Conservation (phyloP, 2,113 vertebrate genomes). For the Columba janthina region DNA sequence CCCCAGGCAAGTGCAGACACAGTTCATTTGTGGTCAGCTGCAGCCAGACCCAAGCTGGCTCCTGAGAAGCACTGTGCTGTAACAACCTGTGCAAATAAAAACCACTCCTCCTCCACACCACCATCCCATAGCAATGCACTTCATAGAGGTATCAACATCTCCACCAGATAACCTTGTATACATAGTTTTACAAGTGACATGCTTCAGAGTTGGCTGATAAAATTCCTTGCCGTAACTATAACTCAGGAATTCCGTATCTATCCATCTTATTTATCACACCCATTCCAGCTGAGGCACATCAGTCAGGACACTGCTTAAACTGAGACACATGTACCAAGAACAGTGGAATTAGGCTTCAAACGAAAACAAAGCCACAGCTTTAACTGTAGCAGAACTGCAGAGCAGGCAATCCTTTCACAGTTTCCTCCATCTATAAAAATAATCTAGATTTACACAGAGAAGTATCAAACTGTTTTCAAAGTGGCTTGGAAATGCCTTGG, state of each 20-base stretch:
- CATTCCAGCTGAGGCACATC: not conserved
- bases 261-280: not conserved
- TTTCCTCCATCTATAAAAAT: not conserved
- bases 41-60: accelerated
- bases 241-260: not conserved
- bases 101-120: not conserved
- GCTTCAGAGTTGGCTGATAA: not conserved
- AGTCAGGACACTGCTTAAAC: not conserved
- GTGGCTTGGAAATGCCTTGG: not conserved
- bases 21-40: too few species aligned
- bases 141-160: not conserved
- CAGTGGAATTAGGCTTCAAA: not conserved
- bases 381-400: not conserved
- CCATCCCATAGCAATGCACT: not conserved
- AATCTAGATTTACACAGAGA: not conserved
- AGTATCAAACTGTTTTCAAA: not conserved
- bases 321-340: accelerated
- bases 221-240: not conserved
- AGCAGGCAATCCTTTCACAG: not conserved
- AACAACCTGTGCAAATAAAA: not conserved
- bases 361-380: not conserved
- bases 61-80: accelerated
- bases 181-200: not conserved
- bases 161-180: not conserved
- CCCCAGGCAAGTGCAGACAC: accelerated